Conservation (phyloP, 1,140 invertebrate species). For the Megalonaias nervosa region DNA sequence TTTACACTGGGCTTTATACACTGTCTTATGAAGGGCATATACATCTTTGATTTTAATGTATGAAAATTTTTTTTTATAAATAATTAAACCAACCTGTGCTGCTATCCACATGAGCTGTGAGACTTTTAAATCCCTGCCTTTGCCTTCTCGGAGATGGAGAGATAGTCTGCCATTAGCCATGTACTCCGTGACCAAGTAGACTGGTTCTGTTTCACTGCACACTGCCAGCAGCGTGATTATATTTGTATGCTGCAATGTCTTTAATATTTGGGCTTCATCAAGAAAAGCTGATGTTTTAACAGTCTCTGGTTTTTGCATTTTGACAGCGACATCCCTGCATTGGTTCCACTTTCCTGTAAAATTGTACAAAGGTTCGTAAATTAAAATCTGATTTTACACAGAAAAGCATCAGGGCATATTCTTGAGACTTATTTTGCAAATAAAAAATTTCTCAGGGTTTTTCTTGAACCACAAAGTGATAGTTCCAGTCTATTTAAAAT, state of each 20-base stretch:
- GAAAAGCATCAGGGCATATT: no score
- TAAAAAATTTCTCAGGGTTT: no score
- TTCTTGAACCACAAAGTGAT: no score
- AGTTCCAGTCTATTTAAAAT: no score
- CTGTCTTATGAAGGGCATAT: no score
- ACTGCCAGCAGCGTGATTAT: slow-evolving; percentile 96
- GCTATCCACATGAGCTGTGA: slow-evolving; percentile 59
- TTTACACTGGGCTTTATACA: no score
- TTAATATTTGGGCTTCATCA: slow-evolving; percentile 98
- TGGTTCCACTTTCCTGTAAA: slow-evolving; percentile 85
- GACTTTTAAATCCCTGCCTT: slow-evolving; percentile 51
- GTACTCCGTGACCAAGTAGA: slow-evolving; percentile 98
- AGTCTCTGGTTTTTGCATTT: slow-evolving; percentile 93
- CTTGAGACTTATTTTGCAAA: no score
- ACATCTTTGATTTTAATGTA: neutral
- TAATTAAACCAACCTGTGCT: slow-evolving; percentile 54
- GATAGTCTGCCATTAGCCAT: slow-evolving; percentile 62
- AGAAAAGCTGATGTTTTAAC: slow-evolving; percentile 98
- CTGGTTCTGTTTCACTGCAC: slow-evolving; percentile 97
- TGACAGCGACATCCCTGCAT: slow-evolving; percentile 94
- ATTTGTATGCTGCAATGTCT: slow-evolving; percentile 95
- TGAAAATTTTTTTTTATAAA: neutral
- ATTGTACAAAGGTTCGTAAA: neutral
- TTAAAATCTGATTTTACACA: no score
- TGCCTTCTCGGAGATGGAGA: slow-evolving; percentile 61